A percentile compares a stretch with the other conserved stretches of the same genome.
Conservation (phyloP, 2,113 vertebrate genomes). For the Onychorhynchus coronatus region DNA sequence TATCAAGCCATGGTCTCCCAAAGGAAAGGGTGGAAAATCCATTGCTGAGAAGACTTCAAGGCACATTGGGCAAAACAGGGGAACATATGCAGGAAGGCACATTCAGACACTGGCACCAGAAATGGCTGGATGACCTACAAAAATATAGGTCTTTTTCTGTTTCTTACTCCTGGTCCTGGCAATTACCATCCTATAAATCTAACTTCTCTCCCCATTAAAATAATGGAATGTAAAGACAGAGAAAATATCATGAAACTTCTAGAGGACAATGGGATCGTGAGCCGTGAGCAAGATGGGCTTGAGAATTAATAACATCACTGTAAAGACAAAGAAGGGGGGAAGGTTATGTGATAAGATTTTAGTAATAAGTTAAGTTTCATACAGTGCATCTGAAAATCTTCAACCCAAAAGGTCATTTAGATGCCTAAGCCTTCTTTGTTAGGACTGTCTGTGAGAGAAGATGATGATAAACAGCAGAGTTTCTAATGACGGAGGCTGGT, state of each 20-base stretch:
- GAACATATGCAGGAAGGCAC: background rate
- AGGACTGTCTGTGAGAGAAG: background rate
- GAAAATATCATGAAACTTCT: conserved; percentile 37
- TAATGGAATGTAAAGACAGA: conserved; percentile 39
- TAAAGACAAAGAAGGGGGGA: background rate
- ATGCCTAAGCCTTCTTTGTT: background rate
- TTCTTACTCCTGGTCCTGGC: conserved; percentile 11
- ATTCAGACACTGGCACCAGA: conserved; percentile 1
- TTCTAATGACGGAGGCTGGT: background rate
- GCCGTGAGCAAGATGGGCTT: background rate
- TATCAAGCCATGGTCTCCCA: background rate
- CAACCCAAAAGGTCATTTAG: background rate
- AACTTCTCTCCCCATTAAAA: conserved; percentile 46
- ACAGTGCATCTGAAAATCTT: background rate
- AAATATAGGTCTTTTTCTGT: background rate
- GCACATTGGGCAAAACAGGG: background rate
- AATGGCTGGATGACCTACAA: conserved; percentile 42
- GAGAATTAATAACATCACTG: conserved; percentile 1
- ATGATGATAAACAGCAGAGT: conserved; percentile 4
- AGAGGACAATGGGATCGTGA: conserved; percentile 34
- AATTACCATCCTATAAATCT: conserved; percentile 53
- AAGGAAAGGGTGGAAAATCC: background rate
- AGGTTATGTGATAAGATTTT: conserved; percentile 20
- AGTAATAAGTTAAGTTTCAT: background rate
- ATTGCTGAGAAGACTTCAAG: background rate